Conservation (phyloP, 2,797 vertebrate genomes). For the Streptopelia turtur region DNA sequence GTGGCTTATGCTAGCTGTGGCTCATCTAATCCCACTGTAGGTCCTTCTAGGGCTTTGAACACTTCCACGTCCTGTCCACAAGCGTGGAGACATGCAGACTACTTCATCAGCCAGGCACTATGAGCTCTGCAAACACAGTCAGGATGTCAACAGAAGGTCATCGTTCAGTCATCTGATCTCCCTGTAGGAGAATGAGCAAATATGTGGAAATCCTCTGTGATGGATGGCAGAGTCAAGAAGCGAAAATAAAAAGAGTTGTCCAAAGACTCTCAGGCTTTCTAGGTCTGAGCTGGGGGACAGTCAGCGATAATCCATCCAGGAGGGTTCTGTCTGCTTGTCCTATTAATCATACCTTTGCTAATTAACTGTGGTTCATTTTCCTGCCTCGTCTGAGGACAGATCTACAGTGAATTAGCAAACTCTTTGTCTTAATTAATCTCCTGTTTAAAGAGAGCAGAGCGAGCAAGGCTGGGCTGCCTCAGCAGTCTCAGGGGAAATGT, state of each 20-base stretch:
- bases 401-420: constrained; percentile 11
- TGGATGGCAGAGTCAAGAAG: neutral
- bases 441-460: neutral
- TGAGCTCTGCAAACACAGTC: neutral
- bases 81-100: accelerated
- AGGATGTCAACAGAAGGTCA: neutral
- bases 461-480: neutral
- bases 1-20: neutral
- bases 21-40: neutral
- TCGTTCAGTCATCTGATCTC: neutral
- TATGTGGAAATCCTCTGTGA: accelerated
- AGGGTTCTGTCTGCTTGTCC: neutral
- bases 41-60: neutral
- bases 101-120: neutral
- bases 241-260: neutral
- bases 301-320: neutral
- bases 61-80: neutral
- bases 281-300: neutral
- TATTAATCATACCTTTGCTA: constrained; percentile 29
- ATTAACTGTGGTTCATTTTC: constrained; percentile 5
- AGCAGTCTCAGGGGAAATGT: neutral
- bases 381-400: neutral
- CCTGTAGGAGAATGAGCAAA: neutral
- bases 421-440: constrained; percentile 1
- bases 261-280: neutral